Evolutionary conservation across 1,140 invertebrate genomes (phyloP), one percentile per base, ranked within the genome.

Genomic region (Cyclina sinensis): DNA sequence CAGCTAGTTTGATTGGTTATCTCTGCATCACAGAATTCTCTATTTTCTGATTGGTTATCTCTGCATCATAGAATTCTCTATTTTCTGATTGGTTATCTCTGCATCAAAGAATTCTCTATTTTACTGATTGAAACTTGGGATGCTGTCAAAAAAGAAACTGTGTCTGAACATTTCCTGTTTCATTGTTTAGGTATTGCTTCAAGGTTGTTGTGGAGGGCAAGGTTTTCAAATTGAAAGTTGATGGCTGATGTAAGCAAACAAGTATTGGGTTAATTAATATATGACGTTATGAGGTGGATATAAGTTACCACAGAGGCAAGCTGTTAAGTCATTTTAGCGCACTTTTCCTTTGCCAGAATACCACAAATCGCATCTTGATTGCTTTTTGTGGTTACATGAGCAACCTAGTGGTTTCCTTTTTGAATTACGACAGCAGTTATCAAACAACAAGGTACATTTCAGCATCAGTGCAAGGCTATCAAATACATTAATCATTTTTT

Each of bases 381-480:
- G 48, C 43, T 78, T 48, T 46, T 51, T 46, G 74, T 78, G 39
- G 39, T 78, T 78, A 48, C n/a, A 46, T 78, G 74, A 70, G 65
- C 65, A 35, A 70, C 11, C 37, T 70, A 14, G 18, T 78, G 14
- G 21, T 48, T 48, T 78, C 74, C 65, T 27, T 70, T 70, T 39
- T 18, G 16, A 27, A 70, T 39, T 14, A 21, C 14, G 37, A 14
- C 12, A 27, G 65, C 27, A 70, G 35, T 70, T 30, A 70, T 70
- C 27, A 70, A 70, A 70, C 65, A 11, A 18, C 65, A 37, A 9
- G 37, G 2, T 37, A 21, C 65, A 18, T 37, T 70, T 37, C 21
- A 70, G 35, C 32, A 35, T 37, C 12, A 27, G 65, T 70, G 65
- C 65, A 70, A 70, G 14, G 18, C 32, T 37, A 70, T 70, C 32